Percentiles rank a stretch among this genome's conserved stretches.
These are phyloP conservation scores for Danio choprae DNA, from an alignment of 2,797 vertebrate species.

Conservation along the genomic window DNA sequence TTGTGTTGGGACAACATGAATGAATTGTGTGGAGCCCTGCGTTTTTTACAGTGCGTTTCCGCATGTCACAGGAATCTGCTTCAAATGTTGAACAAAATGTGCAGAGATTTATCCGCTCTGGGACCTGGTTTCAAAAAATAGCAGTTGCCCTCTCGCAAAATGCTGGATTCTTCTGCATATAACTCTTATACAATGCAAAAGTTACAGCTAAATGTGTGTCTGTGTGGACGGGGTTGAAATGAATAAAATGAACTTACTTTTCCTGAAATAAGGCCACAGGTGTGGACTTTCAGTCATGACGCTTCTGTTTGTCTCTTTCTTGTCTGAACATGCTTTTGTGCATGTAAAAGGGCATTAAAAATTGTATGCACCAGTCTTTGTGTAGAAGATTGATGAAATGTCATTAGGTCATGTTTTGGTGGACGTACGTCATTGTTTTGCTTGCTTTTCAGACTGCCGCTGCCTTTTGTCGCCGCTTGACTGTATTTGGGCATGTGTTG, in stretches of 20 bases:
- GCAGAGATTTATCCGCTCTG: too few species aligned
- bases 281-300: background rate
- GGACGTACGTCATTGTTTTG: background rate
- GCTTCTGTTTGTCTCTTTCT: conserved; percentile 28
- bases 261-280: background rate
- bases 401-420: conserved; percentile 46
- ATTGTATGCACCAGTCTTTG: conserved; percentile 27
- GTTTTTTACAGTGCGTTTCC: too few species aligned
- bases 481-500: conserved; percentile 7
- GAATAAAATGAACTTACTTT: background rate
- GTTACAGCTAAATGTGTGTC: too few species aligned
- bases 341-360: conserved; percentile 31
- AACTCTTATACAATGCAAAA: too few species aligned
- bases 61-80: too few species aligned
- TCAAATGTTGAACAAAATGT: too few species aligned
- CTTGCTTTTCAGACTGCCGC: conserved; percentile 1
- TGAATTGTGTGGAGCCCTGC: too few species aligned
- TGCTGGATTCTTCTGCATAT: too few species aligned
- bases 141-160: too few species aligned
- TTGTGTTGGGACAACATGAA: too few species aligned
- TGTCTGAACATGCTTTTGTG: conserved; percentile 46
- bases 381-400: conserved; percentile 49
- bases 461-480: conserved; percentile 9
- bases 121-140: too few species aligned
- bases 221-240: too few species aligned